phyloP scores from a whole-genome alignment of 2,113 vertebrate species.

The Chaenogobius annularis region DNA sequence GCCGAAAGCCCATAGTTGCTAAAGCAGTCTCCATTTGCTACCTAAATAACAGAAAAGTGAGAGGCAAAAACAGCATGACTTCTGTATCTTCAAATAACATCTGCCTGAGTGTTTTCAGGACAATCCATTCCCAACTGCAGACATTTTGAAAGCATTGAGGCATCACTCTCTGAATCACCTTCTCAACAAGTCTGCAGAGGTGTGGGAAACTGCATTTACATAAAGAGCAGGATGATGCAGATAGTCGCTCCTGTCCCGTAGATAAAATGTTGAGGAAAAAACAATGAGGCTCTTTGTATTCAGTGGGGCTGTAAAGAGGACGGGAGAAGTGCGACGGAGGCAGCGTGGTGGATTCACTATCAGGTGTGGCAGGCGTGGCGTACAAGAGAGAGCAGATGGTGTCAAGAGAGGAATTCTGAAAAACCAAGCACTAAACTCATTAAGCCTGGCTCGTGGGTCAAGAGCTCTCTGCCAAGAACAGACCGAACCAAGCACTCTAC shows the following conservation, averaged over 20 bases:
- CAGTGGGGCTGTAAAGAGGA: constrained; percentile 45
- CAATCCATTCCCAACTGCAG: constrained; percentile 22
- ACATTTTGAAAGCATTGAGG: constrained; percentile 37
- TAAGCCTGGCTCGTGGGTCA: constrained; percentile 59
- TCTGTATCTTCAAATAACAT: background rate
- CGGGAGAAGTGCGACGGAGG: constrained; percentile 17
- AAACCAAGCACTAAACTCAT: constrained; percentile 62
- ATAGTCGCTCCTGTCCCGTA: constrained; percentile 48
- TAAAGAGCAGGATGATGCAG: constrained; percentile 56
- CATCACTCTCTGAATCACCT: constrained; percentile 59
- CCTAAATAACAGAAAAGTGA: background rate
- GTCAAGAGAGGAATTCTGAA: constrained; percentile 52
- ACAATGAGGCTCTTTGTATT: constrained; percentile 48
- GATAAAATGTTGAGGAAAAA: constrained; percentile 41
- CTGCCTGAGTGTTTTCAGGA: background rate
- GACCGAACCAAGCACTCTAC: constrained; percentile 21
- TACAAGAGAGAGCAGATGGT: constrained; percentile 58
- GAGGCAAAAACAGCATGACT: background rate
- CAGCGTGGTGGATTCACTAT: constrained; percentile 21
- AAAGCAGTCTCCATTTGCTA: background rate
- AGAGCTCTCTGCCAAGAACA: constrained; percentile 39
- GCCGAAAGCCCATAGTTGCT: background rate
- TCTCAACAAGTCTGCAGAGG: constrained; percentile 52
- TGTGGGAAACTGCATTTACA: constrained; percentile 58
- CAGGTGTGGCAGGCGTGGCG: constrained; percentile 39